Conservation (phyloP, 2,113 vertebrate genomes). For the Nesospiza acunhae region DNA sequence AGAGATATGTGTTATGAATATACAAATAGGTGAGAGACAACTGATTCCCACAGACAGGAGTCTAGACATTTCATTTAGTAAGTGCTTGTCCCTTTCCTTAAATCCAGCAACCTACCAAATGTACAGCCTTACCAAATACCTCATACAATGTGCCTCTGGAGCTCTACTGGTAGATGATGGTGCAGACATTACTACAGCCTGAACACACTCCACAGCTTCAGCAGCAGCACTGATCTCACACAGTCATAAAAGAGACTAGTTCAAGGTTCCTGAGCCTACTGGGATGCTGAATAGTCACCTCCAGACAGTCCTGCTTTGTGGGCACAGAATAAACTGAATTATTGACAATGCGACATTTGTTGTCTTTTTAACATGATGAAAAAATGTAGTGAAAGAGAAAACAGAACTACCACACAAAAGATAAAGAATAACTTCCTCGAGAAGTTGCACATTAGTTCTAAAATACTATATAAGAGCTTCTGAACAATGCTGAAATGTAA, state of each 20-base stretch:
- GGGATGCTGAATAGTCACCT: background rate
- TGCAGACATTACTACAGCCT: background rate
- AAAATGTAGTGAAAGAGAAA: background rate
- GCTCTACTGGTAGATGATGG: background rate
- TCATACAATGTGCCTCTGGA: background rate
- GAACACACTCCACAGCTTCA: background rate
- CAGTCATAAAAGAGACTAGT: background rate
- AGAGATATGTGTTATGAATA: conserved; percentile 51
- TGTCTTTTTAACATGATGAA: background rate
- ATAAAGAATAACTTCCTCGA: background rate
- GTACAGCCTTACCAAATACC: background rate
- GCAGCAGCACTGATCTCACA: background rate
- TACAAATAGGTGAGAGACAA: conserved; percentile 30
- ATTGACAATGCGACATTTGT: background rate
- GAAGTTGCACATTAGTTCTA: background rate
- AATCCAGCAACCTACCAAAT: background rate
- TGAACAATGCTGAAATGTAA: background rate
- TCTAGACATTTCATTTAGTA: background rate
- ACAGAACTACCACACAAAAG: background rate
- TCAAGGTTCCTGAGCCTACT: background rate
- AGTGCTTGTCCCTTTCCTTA: background rate
- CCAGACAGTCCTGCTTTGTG: background rate
- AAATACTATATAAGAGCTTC: background rate
- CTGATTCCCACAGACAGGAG: background rate
- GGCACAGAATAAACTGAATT: background rate